Base-by-base conservation (phyloP, 2,113 vertebrate genomes). In the Smithornis capensis region DNA sequence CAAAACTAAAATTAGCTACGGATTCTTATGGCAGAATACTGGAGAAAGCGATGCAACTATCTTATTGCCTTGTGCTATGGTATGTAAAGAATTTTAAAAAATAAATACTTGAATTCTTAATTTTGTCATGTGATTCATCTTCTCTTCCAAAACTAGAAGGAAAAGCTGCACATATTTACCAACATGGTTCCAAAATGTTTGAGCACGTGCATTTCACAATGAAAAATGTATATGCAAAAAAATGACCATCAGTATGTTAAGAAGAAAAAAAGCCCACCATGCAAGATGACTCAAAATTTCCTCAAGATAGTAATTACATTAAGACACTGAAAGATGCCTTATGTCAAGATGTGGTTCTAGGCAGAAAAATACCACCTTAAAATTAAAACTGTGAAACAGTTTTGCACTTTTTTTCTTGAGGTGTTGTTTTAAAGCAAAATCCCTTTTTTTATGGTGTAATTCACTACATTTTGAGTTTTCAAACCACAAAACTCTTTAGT, bases 221-320 rank as follows among this genome's bases (percentile, higher is more conserved):
- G 13, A 77, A 76, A 82, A 92, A 70, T 38, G 8, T 13, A 12
- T 12, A 38, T 28, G 29, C 12, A 73, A 84, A 21, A 71, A 16
- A 63, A 47, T 35, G 12, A 68, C 12, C 13, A 57, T 23, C 21
- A 29, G 14, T 33, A 14, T 4, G 2, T 28, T 71, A 38, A 56
- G 18, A 2, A 47, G 5, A 19, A 78, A 42, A 33, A 40, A 37
- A 8, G 0, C 0, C 0, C n/a, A 67, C 2, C 10, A 31, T 9
- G 9, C 28, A 65, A 53, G 37, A 53, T 19, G 12, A 78, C 28
- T 52, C 23, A 63, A 47, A 64, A 45, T 45, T 35, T 56, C 12
- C 2, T 50, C 57, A 17, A 64, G 8, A 64, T 19, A 42, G 64
- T 27, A 2, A 59, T 68, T 40, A 76, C 59, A 11, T 42, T 55